Base-by-base conservation (phyloP, 2,113 vertebrate genomes). In the Elanus axillaris region DNA sequence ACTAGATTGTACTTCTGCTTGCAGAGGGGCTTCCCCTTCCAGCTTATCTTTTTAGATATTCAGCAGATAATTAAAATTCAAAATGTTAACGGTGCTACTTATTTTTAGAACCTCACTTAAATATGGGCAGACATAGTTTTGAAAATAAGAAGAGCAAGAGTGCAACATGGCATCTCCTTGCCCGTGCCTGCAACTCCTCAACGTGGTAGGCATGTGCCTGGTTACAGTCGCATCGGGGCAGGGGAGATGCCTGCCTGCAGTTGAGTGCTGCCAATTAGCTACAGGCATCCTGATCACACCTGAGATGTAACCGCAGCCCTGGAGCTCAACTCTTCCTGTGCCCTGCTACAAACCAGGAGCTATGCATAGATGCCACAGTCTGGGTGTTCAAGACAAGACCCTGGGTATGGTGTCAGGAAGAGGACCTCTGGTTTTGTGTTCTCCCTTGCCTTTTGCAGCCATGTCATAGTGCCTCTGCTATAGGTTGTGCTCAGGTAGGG, bases 51-150 rank as follows among this genome's bases (percentile, higher is more conserved):
- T 91, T 82, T 86, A 96, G 96, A 97, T 95, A 94, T 69, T 94
- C 81, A 59, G 74, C 26, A 93, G 97, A 97, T 97, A 96, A 94
- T 96, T 95, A 71, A 66, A 94, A 94, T 95, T 94, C 59, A 85
- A 95, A 95, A 91, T 94, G 93, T 89, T 91, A 95, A 77, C 31
- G 0, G 77, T 62, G 77, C 45, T 90, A 17, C 62, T 86, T 94
- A 86, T 90, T 94, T 96, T 96, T 96, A 66, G 94, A 94, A 89
- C 36, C 20, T 69, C 62, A 32, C 40, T 62, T 82, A 81, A 95
- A 79, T 88, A 85, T 4, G 38, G 59, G 64, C 69, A 94, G 88
- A 52, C 53, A 53, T 11, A 73, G 64, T 58, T 81, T 55, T 88
- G 66, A 89, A 92, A 93, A 89, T 52, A 80, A 77, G 32, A 52